Evolutionary conservation across 2,797 vertebrate genomes (phyloP), one percentile per base, ranked within the genome.

Genomic region (Arnoldichthys spilopterus): DNA sequence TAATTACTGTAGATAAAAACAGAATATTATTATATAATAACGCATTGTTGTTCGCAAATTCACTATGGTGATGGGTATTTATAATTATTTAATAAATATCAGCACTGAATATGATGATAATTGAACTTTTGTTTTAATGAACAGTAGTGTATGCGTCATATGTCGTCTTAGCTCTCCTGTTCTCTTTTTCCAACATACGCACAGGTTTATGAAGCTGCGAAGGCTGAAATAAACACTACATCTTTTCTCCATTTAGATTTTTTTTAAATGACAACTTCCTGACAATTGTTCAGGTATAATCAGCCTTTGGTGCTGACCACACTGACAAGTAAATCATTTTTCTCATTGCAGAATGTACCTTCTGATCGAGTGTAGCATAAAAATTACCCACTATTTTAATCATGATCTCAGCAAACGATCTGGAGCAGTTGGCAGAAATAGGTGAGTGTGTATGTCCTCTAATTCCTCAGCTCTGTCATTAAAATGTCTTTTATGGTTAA

Each of bases 361-460:
- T 28, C 74, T 62, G 3, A 43, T 20, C 3, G 45, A 77, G n/a
- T 26, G 28, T 22, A 13, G 22, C 58, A 78, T 68, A 45, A 61
- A 28, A 62, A 34, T 63, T 43, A 11, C 54, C 4, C 16, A 1
- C 22, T 16, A 45, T 22, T 70, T 53, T 30, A 4, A 91, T 28
- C 7, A 92, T 91, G 90, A 85, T 85, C 40, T 88, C 90, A 22
- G 49, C 83, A 1, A 59, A 64, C 59, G 90, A 94, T 37, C 87
- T 93, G 81, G 92, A 94, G 81, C 87, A 91, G 84, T 80, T 94
- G 79, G 92, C 91, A n/a, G 93, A 95, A 47, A 85, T 89, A 8
- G 91, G 92, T 91, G 79, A 89, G 86, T 51, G n/a, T 28, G 32
- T 20, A 8, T 20, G 6, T 5, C 11, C 3, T 28, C 12, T 58